These are phyloP conservation scores for Phrynocephalus vlangalii DNA, from an alignment of 2,797 vertebrate species.

Conservation along the genomic window DNA sequence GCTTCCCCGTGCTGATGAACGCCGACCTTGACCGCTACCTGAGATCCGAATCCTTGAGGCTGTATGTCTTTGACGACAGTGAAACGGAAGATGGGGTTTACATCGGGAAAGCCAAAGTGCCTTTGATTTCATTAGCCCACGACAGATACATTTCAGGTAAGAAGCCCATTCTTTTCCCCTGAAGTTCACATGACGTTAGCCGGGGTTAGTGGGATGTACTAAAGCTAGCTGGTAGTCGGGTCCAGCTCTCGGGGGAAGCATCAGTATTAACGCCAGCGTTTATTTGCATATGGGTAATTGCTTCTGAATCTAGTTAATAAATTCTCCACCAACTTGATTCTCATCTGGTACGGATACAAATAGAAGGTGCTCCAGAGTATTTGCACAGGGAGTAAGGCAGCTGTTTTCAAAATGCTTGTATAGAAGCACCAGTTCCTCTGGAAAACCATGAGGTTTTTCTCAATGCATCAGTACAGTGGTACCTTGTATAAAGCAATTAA, in stretches of 20 bases:
- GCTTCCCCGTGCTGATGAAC: constrained; percentile 83
- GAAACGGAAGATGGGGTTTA: constrained; percentile 82
- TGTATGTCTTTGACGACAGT: constrained; percentile 89
- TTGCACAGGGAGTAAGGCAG: background rate
- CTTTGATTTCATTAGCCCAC: constrained; percentile 83
- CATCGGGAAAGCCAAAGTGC: constrained; percentile 85
- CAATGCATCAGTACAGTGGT: too few species aligned
- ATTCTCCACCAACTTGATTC: background rate
- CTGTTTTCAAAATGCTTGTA: background rate
- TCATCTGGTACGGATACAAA: background rate
- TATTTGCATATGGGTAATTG: too few species aligned
- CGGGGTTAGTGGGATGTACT: background rate
- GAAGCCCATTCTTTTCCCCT: constrained; percentile 37
- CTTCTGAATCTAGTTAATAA: background rate
- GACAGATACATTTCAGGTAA: constrained; percentile 84
- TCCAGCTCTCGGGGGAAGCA: background rate
- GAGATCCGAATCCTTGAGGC: constrained; percentile 78
- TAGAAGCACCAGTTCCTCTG: background rate
- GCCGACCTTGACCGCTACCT: constrained; percentile 85
- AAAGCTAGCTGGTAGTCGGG: background rate
- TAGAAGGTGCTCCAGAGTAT: background rate
- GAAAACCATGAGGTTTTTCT: background rate
- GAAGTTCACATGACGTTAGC: background rate
- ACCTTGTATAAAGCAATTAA: too few species aligned
- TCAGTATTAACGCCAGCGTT: background rate